Evolutionary conservation across 1,140 invertebrate genomes (phyloP), one percentile per base, ranked within the genome.

Genomic region (Trachymyrmex cornetzi): DNA sequence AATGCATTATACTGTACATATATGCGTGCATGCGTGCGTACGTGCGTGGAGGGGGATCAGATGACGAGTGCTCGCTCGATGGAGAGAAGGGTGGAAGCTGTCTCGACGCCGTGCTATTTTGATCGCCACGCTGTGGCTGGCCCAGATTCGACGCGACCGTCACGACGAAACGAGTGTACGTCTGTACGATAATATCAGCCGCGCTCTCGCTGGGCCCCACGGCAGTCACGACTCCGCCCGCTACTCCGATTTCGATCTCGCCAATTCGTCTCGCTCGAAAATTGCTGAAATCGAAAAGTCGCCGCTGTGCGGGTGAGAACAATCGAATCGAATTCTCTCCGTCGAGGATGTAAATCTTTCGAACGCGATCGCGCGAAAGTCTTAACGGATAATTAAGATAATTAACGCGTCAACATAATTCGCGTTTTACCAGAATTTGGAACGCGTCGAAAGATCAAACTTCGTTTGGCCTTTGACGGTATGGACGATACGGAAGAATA

Each of bases 81-180:
- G 87, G 14, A 5, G 66, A 55, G 55, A 50, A 57, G 85, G 77
- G 85, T 66, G 71, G 86, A 64, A 80, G 84, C 85, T 88, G 91
- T 92, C 90, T 92, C 89, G 93, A 86, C 92, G 91, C 87, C 90
- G 92, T 93, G 91, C 94, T 94, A 94, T 94, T 94, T 94, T 92
- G 87, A 94, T 90, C 93, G 85, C 44, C 90, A 91, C 89, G 90
- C 89, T 84, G 93, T 77, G 87, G 90, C 91, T 94, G 93, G 93
- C 93, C 94, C 93, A 94, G 93, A 94, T 94, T 94, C 93, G 89
- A 91, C 72, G 72, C 91, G 91, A 93, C 91, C 89, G 90, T 55
- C 74, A 22, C 63, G 12, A 59, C 75, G 86, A 22, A 44, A 44
- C 38, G 63, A 59, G 38, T 71, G 3, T 34, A 34, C 30, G 30